Evolutionary conservation across 2,888 invertebrate genomes (phyloP), one percentile per base, ranked within the genome.

Genomic region (Tholera decimalis): DNA sequence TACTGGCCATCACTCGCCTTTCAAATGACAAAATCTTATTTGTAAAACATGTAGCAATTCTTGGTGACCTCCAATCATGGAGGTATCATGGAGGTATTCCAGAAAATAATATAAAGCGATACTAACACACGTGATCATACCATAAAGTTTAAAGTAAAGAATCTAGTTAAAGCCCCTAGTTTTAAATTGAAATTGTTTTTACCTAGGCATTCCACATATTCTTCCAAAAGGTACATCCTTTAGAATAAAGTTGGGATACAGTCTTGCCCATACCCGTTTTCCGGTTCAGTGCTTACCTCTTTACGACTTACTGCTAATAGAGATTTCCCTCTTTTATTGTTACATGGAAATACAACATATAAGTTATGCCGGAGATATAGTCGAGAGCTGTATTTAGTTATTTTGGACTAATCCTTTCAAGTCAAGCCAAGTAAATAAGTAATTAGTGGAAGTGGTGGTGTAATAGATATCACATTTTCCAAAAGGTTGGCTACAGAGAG

Each of bases 221-320:
- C 73, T 53, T 37, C 61, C 55, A 75, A 78, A 82, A 82, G 70
- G 77, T 80, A 76, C 79, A 83, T 72, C 77, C 77, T 81, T 77
- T 82, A 69, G 72, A 66, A 81, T 82, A 82, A 82, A 79, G 79
- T 81, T 79, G 72, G 81, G 79, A 79, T 79, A 83, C 74, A 81
- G 77, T 77, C 76, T 81, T 78, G 78, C 76, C 71, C 81, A 69
- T 82, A 79, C 78, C 81, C 74, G 81, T 83, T 83, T 83, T 83
- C 81, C 83, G 79, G 80, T 82, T 81, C 82, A 83, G 65, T 83
- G 79, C 83, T 80, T 82, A 80, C 83, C 73, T 75, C 77, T 79
- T 80, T 79, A 80, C 78, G 78, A 82, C 76, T 78, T 72, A 80
- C 73, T 78, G 72, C 80, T 79, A 69, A 80, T 79, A 76, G 72